Evolutionary conservation across 1,140 invertebrate species (phyloP).

Genomic region (Cydia pomonella): DNA sequence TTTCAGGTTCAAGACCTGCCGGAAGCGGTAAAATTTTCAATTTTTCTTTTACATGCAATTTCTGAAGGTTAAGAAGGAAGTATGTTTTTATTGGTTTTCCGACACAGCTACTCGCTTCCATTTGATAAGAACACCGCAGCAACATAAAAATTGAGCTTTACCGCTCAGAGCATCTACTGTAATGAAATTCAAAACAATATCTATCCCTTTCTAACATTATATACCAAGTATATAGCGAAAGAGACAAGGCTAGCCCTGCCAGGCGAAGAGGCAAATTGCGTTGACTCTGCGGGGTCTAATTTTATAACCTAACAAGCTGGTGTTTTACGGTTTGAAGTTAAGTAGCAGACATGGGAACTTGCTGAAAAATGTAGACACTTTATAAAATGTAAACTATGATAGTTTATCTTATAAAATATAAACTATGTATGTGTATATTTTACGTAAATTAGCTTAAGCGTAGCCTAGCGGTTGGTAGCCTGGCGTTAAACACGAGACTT

Average conservation of each 20-base stretch:
- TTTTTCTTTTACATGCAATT: too few relatives aligned
- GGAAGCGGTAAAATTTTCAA: too few relatives aligned
- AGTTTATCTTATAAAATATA: too few relatives aligned
- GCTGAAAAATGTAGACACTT: background rate
- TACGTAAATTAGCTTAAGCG: too few relatives aligned
- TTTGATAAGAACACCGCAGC: background rate
- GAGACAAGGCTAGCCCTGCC: background rate
- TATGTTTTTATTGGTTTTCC: too few relatives aligned
- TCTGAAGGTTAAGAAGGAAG: too few relatives aligned
- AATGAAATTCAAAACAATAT: constrained; percentile 8
- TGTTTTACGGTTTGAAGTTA: constrained; percentile 3
- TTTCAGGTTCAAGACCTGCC: too few relatives aligned
- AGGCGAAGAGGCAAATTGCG: background rate
- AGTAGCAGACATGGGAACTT: background rate
- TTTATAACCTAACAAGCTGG: constrained; percentile 10
- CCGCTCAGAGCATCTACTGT: background rate
- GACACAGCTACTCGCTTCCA: background rate
- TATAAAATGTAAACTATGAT: background rate
- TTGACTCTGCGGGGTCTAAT: constrained; percentile 6
- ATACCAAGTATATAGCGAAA: background rate
- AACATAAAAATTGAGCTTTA: constrained; percentile 1
- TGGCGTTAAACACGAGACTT: too few relatives aligned
- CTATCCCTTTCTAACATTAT: background rate
- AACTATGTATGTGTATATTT: too few relatives aligned
- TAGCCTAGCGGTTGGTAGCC: too few relatives aligned